Evolutionary conservation across 2,113 vertebrate species (phyloP).

Genomic region (Onychorhynchus coronatus): DNA sequence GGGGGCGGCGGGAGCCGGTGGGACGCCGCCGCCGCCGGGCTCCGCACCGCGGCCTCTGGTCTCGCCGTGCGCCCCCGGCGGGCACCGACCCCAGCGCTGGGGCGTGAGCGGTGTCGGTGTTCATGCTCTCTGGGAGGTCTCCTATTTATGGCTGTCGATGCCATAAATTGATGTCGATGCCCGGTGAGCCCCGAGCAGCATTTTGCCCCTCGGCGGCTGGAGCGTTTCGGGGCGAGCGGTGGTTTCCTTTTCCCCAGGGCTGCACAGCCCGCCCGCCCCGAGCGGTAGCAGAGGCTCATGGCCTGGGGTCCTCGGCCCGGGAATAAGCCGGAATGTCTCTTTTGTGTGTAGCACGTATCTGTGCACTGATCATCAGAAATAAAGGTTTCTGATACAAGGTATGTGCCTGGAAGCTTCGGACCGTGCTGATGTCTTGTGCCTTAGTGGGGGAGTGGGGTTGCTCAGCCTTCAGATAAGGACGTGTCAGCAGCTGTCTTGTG

Average conservation of each 20-base stretch:
- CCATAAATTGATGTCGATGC: background rate
- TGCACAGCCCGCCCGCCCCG: background rate
- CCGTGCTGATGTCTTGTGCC: background rate
- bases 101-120: background rate
- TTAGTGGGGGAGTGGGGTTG: background rate
- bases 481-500: background rate
- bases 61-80: background rate
- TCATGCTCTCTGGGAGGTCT: background rate
- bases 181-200: background rate
- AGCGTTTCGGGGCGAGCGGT: background rate
- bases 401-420: background rate
- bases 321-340: no score
- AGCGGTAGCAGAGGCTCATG: background rate
- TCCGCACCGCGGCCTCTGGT: background rate
- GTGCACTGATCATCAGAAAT: fast-evolving
- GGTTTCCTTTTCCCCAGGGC: background rate
- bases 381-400: background rate
- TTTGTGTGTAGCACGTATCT: fast-evolving
- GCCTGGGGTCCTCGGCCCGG: background rate
- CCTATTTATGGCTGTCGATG: fast-evolving
- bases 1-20: background rate
- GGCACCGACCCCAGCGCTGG: background rate
- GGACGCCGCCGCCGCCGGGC: background rate
- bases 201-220: background rate
- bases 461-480: background rate